These are phyloP conservation scores for Tetranychus piercei DNA, from an alignment of 2,888 invertebrate genomes.

Conservation along the genomic window DNA sequence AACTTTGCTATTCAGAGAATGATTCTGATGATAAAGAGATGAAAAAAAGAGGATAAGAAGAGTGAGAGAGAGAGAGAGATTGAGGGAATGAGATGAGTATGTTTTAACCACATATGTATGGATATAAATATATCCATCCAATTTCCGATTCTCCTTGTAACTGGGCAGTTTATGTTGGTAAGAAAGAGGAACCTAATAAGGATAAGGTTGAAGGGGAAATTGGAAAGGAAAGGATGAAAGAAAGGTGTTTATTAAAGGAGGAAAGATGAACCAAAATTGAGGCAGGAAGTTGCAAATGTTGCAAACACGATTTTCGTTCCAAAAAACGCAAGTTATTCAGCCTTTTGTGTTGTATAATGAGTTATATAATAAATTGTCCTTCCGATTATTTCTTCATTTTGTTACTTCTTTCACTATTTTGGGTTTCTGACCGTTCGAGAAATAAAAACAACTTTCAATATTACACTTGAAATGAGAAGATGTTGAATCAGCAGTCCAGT, in stretches of 20 bases:
- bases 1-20: neutral
- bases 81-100: neutral
- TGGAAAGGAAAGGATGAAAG: neutral
- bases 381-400: neutral
- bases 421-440: neutral
- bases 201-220: neutral
- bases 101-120: too few relatives aligned
- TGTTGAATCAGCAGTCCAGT: neutral
- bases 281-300: slow-evolving; percentile 1
- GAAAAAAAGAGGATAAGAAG: slow-evolving; percentile 1
- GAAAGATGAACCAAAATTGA: neutral
- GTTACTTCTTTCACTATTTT: neutral
- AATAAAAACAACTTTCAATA: neutral
- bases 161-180: neutral
- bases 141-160: neutral
- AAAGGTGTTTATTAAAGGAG: neutral
- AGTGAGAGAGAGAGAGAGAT: neutral
- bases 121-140: neutral
- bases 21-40: neutral
- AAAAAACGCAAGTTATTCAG: slow-evolving; percentile 1
- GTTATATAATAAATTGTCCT: neutral
- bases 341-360: neutral
- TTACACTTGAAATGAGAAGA: neutral
- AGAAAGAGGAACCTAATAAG: neutral
- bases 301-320: neutral